phyloP scores from a whole-genome alignment of 1,140 invertebrate genomes.

The Bombus huntii region DNA sequence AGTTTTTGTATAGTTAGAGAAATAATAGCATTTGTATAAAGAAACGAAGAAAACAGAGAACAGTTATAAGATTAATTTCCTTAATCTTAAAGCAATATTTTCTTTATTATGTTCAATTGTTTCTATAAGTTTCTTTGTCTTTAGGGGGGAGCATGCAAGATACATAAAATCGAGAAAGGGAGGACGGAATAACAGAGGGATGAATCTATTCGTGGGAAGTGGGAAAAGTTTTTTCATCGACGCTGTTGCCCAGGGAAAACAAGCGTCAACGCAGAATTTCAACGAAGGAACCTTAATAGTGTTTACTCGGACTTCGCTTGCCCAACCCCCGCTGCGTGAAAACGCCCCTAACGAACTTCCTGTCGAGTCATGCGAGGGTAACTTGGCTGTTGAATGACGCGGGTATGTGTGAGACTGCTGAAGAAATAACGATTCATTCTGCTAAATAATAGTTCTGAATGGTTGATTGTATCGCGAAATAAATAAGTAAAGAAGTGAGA shows the following conservation, averaged over 20 bases:
- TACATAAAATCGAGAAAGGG: background rate
- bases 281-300: conserved; percentile 38
- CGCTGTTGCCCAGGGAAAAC: background rate
- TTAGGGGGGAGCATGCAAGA: background rate
- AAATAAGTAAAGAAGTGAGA: too few species aligned
- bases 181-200: background rate
- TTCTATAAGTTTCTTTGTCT: background rate
- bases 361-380: too few species aligned
- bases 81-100: background rate
- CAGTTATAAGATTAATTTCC: background rate
- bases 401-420: too few species aligned
- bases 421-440: background rate
- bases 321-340: conserved; percentile 6
- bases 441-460: background rate
- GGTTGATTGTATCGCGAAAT: too few species aligned
- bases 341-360: conserved; percentile 24
- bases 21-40: background rate
- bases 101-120: background rate
- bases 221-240: conserved; percentile 46
- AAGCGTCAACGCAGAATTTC: conserved; percentile 21
- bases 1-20: background rate
- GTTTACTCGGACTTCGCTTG: conserved; percentile 33
- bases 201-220: background rate
- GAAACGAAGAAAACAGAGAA: background rate
- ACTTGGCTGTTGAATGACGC: background rate